Evolutionary conservation across 2,888 invertebrate genomes (phyloP), one percentile per base, ranked within the genome.

Genomic region (Acanthacorydalis orientalis): DNA sequence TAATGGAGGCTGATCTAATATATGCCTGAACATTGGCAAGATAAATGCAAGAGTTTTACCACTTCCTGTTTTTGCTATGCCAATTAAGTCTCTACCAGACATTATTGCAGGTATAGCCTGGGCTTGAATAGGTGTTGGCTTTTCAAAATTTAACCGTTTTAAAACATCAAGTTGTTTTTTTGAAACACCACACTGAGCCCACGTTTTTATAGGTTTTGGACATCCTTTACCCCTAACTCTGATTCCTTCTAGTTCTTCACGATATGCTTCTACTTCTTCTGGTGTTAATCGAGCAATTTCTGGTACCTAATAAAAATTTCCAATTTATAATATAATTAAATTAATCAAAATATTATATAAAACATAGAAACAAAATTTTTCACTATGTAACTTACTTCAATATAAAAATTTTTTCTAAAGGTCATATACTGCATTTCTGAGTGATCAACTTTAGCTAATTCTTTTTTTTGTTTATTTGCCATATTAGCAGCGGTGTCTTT

Each of bases 31-130:
- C 95, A 98, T 93, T 1, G 98, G 98, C 49, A 99, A 67, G 49
- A 99, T 78, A 66, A 99, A 98, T 0, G 97, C 98, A 45, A 98
- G 68, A 1, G 98, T 99, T 70, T 98, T 99, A 33, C 98, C 98
- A 60, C 93, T 93, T 41, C 97, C 97, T 0, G 98, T 98, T 69
- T 98, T 98, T 1, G 98, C 98, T 62, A 99, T 98, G 48, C 97
- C 97, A 59, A 98, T 98, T 51, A 98, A 71, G 68, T 98, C 96
- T 49, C 96, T 78, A 53, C 88, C 89, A 44, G 87, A 89, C 96
- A 99, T 96, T 51, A 98, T 89, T 31, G 91, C 89, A 4, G 91
- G 90, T 59, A 98, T 89, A 2, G 96, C 97, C 68, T 99, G 98
- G 47, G 90, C 83, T 68, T 98, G 98, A 59, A 98, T 98, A 1